Base-by-base conservation (phyloP, 2,113 vertebrate species). In the Lasiurus borealis region DNA sequence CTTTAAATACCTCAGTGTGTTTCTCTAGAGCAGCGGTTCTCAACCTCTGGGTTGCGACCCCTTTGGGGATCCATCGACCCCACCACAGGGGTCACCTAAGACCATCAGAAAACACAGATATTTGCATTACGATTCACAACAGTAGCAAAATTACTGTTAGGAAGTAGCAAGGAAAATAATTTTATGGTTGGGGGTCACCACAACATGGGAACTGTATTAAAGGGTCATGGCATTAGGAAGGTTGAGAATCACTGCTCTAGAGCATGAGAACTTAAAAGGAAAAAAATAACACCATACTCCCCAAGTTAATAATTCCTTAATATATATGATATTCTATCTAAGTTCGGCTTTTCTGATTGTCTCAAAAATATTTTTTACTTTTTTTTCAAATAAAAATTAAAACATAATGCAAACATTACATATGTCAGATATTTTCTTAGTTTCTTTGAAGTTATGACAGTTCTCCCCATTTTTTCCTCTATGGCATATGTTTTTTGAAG, bases 351-450 rank as follows among this genome's bases (percentile, higher is more conserved):
- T 69, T 36, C 69, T 82, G 59, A 50, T 48, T 85, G 6, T 72
- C 64, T 75, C 40, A 91, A 48, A 73, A 69, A 34, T 40, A 54
- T 85, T 31, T 64, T 71, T 57, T 76, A 29, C 13, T 9, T 27
- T 25, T 52, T 92, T 14, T 52, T 78, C 8, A 90, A 84, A 71
- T 85, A 75, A 88, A 96, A 84, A 80, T 46, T 46, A 19, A 83
- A 71, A 64, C 9, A 76, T 8, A 40, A 6, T 64, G 3, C 13
- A 27, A 15, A 52, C 2, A 4, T 36, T 29, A 48, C 31, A 52
- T 6, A 68, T 90, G 34, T 15, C 69, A 86, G n/a, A 57, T 54
- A 52, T 46, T 84, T 77, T 59, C 19, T 25, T 48, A 64, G 69
- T 89, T 48, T 69, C 50, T 72, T 71, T 84, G 71, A 59, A 36